Evolutionary conservation across 2,113 vertebrate species (phyloP).

Genomic region (Podarcis muralis): DNA sequence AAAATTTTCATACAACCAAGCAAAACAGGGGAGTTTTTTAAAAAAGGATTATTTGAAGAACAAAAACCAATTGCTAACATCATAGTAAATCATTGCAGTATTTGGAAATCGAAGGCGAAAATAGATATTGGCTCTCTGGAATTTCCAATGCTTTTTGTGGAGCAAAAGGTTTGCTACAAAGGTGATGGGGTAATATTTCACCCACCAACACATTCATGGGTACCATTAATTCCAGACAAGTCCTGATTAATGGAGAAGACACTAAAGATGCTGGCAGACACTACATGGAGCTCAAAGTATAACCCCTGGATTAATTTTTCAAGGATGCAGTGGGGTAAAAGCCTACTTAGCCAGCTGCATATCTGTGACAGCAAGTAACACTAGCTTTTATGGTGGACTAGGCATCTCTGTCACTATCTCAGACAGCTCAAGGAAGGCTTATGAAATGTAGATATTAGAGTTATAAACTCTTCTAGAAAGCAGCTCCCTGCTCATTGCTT

Average conservation of each 20-base stretch:
- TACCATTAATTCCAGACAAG: constrained; percentile 3
- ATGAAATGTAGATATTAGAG: background rate
- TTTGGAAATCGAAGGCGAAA: background rate
- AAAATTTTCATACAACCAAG: background rate
- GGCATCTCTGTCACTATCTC: background rate
- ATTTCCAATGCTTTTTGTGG: background rate
- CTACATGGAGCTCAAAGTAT: background rate
- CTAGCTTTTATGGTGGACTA: background rate
- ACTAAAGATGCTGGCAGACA: background rate
- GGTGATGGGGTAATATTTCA: background rate
- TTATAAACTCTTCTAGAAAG: background rate
- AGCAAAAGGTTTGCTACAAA: background rate
- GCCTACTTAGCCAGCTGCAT: background rate
- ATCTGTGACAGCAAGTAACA: background rate
- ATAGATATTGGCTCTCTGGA: background rate
- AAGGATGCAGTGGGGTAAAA: background rate
- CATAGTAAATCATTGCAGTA: background rate
- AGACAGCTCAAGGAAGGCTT: background rate
- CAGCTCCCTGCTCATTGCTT: background rate
- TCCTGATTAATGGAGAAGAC: background rate
- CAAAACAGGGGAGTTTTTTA: background rate
- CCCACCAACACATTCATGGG: background rate
- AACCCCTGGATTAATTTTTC: background rate
- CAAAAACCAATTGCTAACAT: background rate
- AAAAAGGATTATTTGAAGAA: background rate